Evolutionary conservation across 2,113 vertebrate species (phyloP), one percentile per base, ranked within the genome.

Genomic region (Epinephelus lanceolatus): DNA sequence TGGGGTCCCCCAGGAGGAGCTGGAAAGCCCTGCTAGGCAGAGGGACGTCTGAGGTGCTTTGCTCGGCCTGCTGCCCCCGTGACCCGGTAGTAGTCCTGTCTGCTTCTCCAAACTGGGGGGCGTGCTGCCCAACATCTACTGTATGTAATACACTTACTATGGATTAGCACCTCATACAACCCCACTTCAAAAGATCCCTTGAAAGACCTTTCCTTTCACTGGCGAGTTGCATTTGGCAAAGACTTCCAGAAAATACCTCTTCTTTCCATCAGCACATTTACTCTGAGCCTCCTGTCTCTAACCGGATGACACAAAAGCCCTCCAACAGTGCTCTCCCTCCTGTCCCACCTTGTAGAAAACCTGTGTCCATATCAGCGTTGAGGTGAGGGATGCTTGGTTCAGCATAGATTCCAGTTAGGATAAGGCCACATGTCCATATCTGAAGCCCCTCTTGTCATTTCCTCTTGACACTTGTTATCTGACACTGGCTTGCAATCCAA

Each of bases 401-500:
- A 84, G 85, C 83, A 80, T 68, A 79, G 92, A 93, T 91, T 78
- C 66, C 79, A 76, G 83, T 90, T 83, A 73, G 76, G 90, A 94
- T 92, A 89, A 59, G 49, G 0, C 57, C 14, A 17, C 52, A 27
- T 60, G 42, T 81, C 72, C 52, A 61, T 86, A 80, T 85, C 75
- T 73, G 56, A 88, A 76, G 60, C 14, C 69, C 53, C 70, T 75
- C 56, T 65, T 87, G 79, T 90, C 72, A 81, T 89, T 82, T 86
- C 83, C 76, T 88, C 84, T 87, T 84, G 83, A 90, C 91, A 84
- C 68, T 25, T 80, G 83, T 86, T 90, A 90, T 88, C 82, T 89
- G 81, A 90, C 83, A 76, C 79, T 19, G 53, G 30, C 42, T 42
- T 52, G 57, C 68, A 78, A 71, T 81, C 77, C 78, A 80, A 78